Evolutionary conservation across 2,797 vertebrate species (phyloP), one percentile per base, ranked within the genome.

Genomic region (Acanthornis magna): DNA sequence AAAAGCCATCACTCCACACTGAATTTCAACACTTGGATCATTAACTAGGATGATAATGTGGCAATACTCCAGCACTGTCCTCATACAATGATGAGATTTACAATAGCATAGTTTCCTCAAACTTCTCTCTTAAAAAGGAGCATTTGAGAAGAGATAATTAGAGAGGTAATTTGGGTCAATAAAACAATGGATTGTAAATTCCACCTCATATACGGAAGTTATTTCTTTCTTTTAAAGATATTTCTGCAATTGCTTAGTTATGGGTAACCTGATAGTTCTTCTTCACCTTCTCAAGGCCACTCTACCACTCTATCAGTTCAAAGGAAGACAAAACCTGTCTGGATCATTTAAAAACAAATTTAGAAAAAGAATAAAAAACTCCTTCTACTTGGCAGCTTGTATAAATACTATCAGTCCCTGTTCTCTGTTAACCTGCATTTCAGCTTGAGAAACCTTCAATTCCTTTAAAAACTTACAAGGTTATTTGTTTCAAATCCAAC

Each of bases 11-110:
- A 86, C 63, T 95, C 62, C 62, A 50, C 51, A 78, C 25, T 75
- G 61, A 73, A 61, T 82, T 81, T 94, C 85, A 94, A 91, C 66
- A 88, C 78, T 76, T 62, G 62, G 53, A 76, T 91, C 62, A 61
- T 60, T 89, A 82, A 91, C 51, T 43, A 40, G 65, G 61, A 89
- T 61, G 63, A 87, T 36, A 87, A 79, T n/a, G 27, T 66, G 58
- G 47, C 54, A 93, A 61, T 70, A 47, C 32, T 72, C 63, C 40
- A 90, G 32, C 26, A 54, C 54, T 67, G 38, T 85, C 71, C 74
- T 88, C 42, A 79, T 48, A 47, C 14, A 75, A 53, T 40, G 51
- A 72, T 2, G 1, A 89, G 32, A 89, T 36, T 90, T 78, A 48
- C 9, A 19, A 11, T 5, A 53, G 29, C 5, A 82, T 8, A 58